Conservation (phyloP, 2,888 invertebrate species). For the Oxycera nigricornis region DNA sequence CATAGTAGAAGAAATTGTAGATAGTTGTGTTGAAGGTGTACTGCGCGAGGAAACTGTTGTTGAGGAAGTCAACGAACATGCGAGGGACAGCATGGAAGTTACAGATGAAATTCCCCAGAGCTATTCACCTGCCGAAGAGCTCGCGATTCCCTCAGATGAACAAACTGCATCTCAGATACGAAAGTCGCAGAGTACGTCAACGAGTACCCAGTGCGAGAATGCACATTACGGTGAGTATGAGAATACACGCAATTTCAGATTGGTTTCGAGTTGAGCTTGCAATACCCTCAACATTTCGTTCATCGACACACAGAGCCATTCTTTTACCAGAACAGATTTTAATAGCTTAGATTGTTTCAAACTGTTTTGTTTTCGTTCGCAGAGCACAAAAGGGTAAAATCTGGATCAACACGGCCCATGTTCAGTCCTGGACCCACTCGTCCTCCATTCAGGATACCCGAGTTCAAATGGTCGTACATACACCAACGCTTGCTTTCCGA, state of each 20-base stretch:
- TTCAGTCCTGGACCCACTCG: conserved; percentile 92
- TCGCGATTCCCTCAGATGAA: not conserved
- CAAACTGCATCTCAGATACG: conserved; percentile 64
- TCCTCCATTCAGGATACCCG: conserved; percentile 97
- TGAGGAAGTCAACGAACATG: not conserved
- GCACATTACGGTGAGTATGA: conserved; percentile 79
- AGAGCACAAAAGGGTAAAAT: conserved; percentile 63
- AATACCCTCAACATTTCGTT: too few species aligned
- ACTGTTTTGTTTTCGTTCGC: not conserved
- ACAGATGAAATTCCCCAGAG: not conserved
- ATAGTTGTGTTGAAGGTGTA: conserved; percentile 43
- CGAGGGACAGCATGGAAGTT: not conserved
- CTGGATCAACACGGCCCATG: conserved; percentile 81
- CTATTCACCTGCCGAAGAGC: not conserved
- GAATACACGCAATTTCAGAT: too few species aligned
- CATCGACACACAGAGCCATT: too few species aligned
- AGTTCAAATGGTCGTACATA: conserved; percentile 99
- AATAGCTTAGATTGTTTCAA: too few species aligned
- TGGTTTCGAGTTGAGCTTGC: too few species aligned
- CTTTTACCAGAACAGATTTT: too few species aligned
- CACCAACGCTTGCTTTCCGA: conserved; percentile 96
- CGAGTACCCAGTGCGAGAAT: conserved; percentile 83
- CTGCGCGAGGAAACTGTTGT: not conserved
- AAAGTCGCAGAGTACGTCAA: conserved; percentile 79
- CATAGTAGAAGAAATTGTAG: conserved; percentile 48